Evolutionary conservation across 2,888 invertebrate species (phyloP).

Genomic region (Petrolisthes manimaculis): DNA sequence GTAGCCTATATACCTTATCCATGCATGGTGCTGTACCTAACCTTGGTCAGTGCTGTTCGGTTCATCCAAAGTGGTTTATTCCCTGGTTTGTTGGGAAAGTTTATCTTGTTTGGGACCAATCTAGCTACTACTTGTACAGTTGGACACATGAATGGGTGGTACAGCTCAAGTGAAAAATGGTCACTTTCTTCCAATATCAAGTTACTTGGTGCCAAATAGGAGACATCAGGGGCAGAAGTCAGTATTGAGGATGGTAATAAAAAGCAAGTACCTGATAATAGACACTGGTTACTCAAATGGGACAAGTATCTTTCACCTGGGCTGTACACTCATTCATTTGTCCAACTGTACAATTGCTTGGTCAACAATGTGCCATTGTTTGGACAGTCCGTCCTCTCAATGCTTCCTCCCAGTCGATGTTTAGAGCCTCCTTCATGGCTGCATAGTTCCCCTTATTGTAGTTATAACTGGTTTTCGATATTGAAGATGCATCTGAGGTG

Average conservation of each 20-base stretch:
- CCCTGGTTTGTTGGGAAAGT: not conserved
- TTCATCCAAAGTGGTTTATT: slow-evolving; percentile 3
- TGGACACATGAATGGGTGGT: no score
- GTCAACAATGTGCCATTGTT: not conserved
- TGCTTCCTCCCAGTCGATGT: not conserved
- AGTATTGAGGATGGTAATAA: no score
- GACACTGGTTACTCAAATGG: no score
- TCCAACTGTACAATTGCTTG: no score
- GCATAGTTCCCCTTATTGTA: slow-evolving; percentile 14
- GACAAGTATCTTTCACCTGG: no score
- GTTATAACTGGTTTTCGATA: not conserved
- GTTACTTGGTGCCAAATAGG: no score
- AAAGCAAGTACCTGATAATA: no score
- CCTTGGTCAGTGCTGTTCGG: not conserved
- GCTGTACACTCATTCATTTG: no score
- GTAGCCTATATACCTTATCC: not conserved
- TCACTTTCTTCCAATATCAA: no score
- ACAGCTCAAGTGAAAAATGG: no score
- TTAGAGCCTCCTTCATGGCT: not conserved
- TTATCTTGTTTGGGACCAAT: not conserved
- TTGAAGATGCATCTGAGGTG: not conserved
- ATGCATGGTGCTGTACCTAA: not conserved
- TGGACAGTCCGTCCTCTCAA: not conserved
- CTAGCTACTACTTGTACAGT: not conserved
- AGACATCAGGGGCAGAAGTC: no score